Base-by-base conservation (phyloP, 2,113 vertebrate species). In the Talpa occidentalis region DNA sequence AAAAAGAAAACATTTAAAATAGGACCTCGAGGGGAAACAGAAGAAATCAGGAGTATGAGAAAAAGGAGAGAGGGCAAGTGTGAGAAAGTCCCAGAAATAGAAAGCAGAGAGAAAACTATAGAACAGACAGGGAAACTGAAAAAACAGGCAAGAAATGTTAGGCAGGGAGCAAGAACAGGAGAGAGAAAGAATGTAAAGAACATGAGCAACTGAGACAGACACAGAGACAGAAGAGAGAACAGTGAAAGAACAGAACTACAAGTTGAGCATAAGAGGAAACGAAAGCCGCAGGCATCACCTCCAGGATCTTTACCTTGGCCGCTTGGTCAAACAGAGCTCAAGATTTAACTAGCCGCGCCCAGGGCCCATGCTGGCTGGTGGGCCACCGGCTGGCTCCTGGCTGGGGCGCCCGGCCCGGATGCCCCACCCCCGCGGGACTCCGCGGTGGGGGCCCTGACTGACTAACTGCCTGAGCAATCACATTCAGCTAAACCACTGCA, bases 401-500 rank as follows among this genome's bases (percentile, higher is more conserved):
- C 96, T 97, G 97, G 95, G 96, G 96, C 83, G 73, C 95, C 96
- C 96, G 97, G 97, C 97, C 95, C 90, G 69, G 90, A 94, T 70
- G 97, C 96, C 97, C 96, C 94, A 74, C 91, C 96, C 97, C 96
- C 95, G 96, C 97, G 96, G 96, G 95, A 78, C 62, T 85, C 47
- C 95, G 97, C 97, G 95, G 97, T 84, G 96, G 95, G 91, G 97
- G 95, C 92, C 94, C 98, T 99, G 97, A 98, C 99, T 99, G 97
- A 97, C 98, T 99, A 98, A 77, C 98, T 98, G 97, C 98, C 98
- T 98, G 82, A 98, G 99, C 98, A 98, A 97, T 98, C 98, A 97
- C 97, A 98, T 98, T 99, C 99, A 99, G 98, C 99, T 99, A 98
- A 97, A 98, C 95, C 85, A 92, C 98, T 97, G 99, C 99, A 99